phyloP scores from a whole-genome alignment of 1,140 invertebrate genomes.

The Nomia melanderi region DNA sequence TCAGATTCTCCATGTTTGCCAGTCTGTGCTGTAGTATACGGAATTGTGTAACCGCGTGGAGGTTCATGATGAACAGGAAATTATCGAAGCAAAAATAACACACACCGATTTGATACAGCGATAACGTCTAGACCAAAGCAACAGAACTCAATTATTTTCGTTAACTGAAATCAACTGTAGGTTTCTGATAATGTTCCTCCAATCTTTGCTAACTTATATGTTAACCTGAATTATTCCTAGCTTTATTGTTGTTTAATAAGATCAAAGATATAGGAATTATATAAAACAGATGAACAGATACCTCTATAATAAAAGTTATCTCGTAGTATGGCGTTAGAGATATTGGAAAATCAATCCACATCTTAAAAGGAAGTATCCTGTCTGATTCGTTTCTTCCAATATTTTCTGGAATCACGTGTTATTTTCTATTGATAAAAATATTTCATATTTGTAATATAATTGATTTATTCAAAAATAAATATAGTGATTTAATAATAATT shows the following conservation, averaged over 20 bases:
- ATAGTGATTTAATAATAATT: no score
- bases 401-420: conserved; percentile 16
- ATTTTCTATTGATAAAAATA: no score
- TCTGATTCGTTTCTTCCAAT: conserved; percentile 45
- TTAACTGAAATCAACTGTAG: no score
- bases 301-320: conserved; percentile 49
- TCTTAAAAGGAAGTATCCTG: conserved; percentile 52
- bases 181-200: no score
- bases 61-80: conserved; percentile 59
- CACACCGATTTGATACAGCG: conserved; percentile 45
- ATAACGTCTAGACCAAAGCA: conserved; percentile 46
- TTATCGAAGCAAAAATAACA: conserved; percentile 63
- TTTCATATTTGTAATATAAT: no score
- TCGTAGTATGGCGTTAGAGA: conserved; percentile 58
- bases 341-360: conserved; percentile 49
- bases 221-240: no score
- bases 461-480: no score
- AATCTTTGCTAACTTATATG: not conserved
- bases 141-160: not conserved
- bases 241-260: not conserved
- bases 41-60: conserved; percentile 61
- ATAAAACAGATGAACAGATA: not conserved
- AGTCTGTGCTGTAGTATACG: conserved; percentile 58
- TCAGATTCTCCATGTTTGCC: conserved; percentile 6
- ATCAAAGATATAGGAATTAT: no score